These are phyloP conservation scores for Creontiades dilutus DNA, from an alignment of 2,888 invertebrate species.

Conservation along the genomic window DNA sequence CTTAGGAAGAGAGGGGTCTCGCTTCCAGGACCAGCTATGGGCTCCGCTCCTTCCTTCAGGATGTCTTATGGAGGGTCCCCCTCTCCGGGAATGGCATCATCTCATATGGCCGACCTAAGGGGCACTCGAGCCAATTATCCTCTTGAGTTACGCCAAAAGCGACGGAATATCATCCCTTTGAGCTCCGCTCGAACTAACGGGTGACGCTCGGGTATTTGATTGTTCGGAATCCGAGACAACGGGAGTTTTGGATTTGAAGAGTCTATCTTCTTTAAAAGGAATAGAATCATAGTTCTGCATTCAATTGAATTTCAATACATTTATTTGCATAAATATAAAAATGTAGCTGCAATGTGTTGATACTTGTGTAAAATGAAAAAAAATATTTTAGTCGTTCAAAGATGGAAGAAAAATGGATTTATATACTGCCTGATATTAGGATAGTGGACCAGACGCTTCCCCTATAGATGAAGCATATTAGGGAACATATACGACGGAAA, in stretches of 20 bases:
- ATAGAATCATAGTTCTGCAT: background rate
- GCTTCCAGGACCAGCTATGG: conserved; percentile 32
- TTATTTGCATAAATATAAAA: too few relatives aligned
- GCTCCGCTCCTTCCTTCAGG: conserved; percentile 28
- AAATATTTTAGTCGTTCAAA: too few relatives aligned
- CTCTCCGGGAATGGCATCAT: conserved; percentile 56
- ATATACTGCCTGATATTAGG: too few relatives aligned
- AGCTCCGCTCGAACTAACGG: background rate
- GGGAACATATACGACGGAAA: too few relatives aligned
- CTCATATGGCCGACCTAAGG: conserved; percentile 47
- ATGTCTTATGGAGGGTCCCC: conserved; percentile 12
- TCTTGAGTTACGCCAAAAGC: conserved; percentile 29
- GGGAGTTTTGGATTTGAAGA: background rate
- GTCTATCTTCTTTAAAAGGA: background rate
- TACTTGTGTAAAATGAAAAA: too few relatives aligned
- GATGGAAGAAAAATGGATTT: too few relatives aligned
- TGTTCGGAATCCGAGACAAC: background rate
- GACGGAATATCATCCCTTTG: conserved; percentile 42
- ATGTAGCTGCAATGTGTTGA: too few relatives aligned
- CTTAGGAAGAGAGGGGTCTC: conserved; percentile 43
- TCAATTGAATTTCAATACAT: too few relatives aligned
- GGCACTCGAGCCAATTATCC: conserved; percentile 42
- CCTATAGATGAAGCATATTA: too few relatives aligned
- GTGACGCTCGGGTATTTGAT: background rate
- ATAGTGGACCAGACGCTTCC: too few relatives aligned